Evolutionary conservation across 2,888 invertebrate species (phyloP).

Genomic region (Folsomia manolachei): DNA sequence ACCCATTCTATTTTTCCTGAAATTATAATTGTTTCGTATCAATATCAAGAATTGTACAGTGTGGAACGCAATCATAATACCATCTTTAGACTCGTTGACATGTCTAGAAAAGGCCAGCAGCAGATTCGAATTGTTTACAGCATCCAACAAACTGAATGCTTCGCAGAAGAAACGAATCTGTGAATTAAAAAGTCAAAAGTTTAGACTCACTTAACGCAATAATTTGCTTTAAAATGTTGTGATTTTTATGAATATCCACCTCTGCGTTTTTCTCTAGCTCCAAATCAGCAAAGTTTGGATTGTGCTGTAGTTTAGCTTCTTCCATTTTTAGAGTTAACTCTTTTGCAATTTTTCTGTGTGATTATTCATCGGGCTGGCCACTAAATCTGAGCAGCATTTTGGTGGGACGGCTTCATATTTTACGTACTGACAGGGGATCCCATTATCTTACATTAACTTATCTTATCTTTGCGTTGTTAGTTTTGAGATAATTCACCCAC

Average conservation of each 20-base stretch:
- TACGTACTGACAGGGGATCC: too few relatives aligned
- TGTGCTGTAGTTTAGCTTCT: neutral
- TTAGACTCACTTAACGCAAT: too few relatives aligned
- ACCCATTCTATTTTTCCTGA: slow-evolving; percentile 5
- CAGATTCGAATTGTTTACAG: slow-evolving; percentile 12
- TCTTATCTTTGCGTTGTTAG: neutral
- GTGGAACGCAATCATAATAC: neutral
- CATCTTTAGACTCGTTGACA: slow-evolving; percentile 17
- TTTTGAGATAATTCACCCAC: neutral
- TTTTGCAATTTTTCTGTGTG: too few relatives aligned
- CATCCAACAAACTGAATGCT: slow-evolving; percentile 25
- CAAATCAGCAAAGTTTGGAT: slow-evolving; percentile 18
- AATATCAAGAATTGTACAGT: neutral
- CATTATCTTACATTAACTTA: too few relatives aligned
- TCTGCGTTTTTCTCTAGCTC: slow-evolving; percentile 15
- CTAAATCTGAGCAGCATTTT: too few relatives aligned
- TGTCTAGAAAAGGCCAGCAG: slow-evolving; percentile 6
- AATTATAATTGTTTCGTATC: neutral
- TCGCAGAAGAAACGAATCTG: slow-evolving; percentile 30
- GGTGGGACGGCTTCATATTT: too few relatives aligned
- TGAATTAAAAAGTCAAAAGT: too few relatives aligned
- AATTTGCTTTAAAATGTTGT: too few relatives aligned
- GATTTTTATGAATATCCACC: too few relatives aligned
- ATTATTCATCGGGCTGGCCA: too few relatives aligned
- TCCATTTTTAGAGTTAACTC: neutral